A percentile compares a stretch with the other conserved stretches of the same genome.
These are phyloP conservation scores for Pelusios castaneus DNA, from an alignment of 2,113 vertebrate genomes.

Conservation along the genomic window DNA sequence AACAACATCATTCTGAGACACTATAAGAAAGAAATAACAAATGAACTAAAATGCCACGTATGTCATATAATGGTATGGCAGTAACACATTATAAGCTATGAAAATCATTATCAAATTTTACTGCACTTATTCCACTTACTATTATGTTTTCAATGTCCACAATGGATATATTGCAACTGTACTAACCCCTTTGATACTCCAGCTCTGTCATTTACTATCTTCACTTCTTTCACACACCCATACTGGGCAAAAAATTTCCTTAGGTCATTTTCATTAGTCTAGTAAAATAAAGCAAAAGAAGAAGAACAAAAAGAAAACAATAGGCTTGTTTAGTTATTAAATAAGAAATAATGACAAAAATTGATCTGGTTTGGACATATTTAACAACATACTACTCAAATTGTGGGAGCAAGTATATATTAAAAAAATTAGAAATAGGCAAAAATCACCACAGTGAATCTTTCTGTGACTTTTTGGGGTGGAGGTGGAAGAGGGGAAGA, in stretches of 20 bases:
- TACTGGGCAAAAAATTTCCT: conserved; percentile 85
- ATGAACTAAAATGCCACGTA: accelerated
- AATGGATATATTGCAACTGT: conserved; percentile 33
- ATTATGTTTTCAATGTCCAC: neutral
- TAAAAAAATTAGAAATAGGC: neutral
- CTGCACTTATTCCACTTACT: neutral
- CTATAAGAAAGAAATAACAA: neutral
- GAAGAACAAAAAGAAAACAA: neutral
- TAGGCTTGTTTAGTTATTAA: conserved; percentile 21
- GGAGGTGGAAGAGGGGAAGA: neutral
- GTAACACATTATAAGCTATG: neutral
- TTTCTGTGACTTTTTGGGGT: neutral
- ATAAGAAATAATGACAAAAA: conserved; percentile 17
- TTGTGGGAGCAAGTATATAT: neutral
- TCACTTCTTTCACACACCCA: conserved; percentile 89
- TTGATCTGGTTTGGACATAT: neutral
- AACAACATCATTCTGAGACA: neutral
- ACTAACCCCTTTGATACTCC: conserved; percentile 90
- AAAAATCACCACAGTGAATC: neutral
- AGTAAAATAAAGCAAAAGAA: conserved; percentile 46
- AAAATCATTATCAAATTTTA: neutral
- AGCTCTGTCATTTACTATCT: conserved; percentile 86
- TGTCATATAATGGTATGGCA: neutral
- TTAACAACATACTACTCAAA: conserved; percentile 18
- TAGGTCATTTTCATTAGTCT: conserved; percentile 88